Percentiles rank a stretch among this genome's conserved stretches.
Conservation (phyloP, 2,797 vertebrate genomes). For the Gallirallus australis region DNA sequence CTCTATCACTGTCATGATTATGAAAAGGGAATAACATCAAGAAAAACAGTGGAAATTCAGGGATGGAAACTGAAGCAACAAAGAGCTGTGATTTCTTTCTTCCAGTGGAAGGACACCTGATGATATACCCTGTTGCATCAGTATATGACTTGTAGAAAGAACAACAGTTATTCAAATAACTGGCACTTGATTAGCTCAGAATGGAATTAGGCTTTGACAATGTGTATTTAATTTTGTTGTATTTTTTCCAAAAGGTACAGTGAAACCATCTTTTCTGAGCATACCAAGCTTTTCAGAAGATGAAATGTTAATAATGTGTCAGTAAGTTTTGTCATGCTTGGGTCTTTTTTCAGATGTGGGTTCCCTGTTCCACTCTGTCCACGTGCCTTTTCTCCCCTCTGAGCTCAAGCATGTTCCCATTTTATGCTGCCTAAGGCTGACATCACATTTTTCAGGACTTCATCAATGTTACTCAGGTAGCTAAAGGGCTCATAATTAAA, state of each 20-base stretch:
- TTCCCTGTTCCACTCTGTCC: background rate
- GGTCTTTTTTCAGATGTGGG: background rate
- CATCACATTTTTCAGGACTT: conserved; percentile 2
- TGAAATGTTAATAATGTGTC: background rate
- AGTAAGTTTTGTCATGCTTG: background rate
- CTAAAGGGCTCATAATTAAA: conserved; percentile 27
- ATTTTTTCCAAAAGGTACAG: background rate
- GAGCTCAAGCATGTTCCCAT: background rate
- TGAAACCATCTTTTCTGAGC: background rate
- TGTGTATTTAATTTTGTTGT: background rate
- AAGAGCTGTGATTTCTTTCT: background rate
- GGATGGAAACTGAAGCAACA: background rate
- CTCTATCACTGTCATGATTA: background rate
- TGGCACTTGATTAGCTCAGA: background rate
- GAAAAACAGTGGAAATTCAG: background rate
- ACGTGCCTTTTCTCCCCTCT: background rate
- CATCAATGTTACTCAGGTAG: background rate
- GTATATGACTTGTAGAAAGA: background rate
- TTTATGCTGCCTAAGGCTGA: conserved; percentile 1
- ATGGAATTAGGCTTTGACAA: background rate
- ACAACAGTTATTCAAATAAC: background rate
- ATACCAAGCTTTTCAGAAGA: background rate
- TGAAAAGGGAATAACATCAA: background rate
- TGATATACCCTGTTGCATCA: background rate
- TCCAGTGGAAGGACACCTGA: background rate